phyloP scores from a whole-genome alignment of 2,113 vertebrate genomes.

The Bucco capensis region DNA sequence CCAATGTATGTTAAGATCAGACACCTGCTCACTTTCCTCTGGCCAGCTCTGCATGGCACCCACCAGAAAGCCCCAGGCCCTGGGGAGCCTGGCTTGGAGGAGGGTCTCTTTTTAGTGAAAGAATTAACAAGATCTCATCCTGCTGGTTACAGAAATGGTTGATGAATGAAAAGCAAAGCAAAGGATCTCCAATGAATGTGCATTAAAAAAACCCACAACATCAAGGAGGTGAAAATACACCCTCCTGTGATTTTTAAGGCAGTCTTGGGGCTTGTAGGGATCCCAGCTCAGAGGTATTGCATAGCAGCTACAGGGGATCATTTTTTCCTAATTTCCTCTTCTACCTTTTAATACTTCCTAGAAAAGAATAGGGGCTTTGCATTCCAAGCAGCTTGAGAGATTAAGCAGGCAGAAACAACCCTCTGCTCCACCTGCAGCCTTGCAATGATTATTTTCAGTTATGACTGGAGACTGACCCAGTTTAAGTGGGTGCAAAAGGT shows the following conservation, averaged over 20 bases:
- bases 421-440: background rate
- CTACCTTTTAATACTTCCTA: background rate
- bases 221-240: background rate
- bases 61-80: no score
- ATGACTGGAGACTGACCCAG: background rate
- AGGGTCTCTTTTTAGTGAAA: background rate
- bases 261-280: background rate
- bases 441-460: background rate
- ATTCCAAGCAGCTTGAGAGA: background rate
- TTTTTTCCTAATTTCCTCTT: background rate
- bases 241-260: background rate
- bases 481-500: background rate
- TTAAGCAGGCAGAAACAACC: background rate
- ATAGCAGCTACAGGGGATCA: background rate
- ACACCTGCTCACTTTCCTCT: background rate
- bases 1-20: background rate
- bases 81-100: background rate
- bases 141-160: background rate
- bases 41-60: fast-evolving
- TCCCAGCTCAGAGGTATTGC: background rate
- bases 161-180: background rate
- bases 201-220: background rate
- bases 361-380: background rate
- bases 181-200: background rate
- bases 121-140: background rate